Evolutionary conservation across 2,113 vertebrate species (phyloP).

Genomic region (Mastomys coucha): DNA sequence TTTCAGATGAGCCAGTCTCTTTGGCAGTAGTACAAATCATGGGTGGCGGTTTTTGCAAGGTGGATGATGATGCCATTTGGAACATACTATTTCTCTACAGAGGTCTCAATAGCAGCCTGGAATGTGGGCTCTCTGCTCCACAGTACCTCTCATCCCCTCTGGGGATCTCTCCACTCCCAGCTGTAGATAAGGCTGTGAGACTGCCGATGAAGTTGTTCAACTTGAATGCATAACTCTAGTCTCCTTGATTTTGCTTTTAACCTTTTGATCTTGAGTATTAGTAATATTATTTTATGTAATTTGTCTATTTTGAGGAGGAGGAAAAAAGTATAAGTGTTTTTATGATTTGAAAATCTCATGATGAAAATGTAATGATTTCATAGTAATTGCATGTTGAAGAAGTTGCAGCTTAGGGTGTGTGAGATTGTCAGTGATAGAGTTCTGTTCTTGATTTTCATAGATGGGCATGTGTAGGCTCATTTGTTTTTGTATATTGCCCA

Average conservation of each 20-base stretch:
- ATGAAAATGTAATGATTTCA: constrained; percentile 86
- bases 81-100: background rate
- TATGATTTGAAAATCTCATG: constrained; percentile 85
- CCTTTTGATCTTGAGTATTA: constrained; percentile 82
- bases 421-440: constrained; percentile 99
- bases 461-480: constrained; percentile 99
- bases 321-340: constrained; percentile 85
- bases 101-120: background rate
- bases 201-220: constrained; percentile 92
- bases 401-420: constrained; percentile 99
- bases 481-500: constrained; percentile 99
- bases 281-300: constrained; percentile 88
- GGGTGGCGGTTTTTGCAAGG: constrained; percentile 1
- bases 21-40: background rate
- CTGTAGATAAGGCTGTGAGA: constrained; percentile 80
- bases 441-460: constrained; percentile 98
- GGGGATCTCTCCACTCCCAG: background rate
- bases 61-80: background rate
- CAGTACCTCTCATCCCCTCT: background rate
- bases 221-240: constrained; percentile 89
- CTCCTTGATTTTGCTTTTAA: constrained; percentile 88
- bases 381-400: constrained; percentile 98
- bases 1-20: constrained; percentile 45
- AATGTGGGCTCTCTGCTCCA: background rate
- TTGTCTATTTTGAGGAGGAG: constrained; percentile 87